Conservation (phyloP, 2,113 vertebrate genomes). For the Menidia beryllina region DNA sequence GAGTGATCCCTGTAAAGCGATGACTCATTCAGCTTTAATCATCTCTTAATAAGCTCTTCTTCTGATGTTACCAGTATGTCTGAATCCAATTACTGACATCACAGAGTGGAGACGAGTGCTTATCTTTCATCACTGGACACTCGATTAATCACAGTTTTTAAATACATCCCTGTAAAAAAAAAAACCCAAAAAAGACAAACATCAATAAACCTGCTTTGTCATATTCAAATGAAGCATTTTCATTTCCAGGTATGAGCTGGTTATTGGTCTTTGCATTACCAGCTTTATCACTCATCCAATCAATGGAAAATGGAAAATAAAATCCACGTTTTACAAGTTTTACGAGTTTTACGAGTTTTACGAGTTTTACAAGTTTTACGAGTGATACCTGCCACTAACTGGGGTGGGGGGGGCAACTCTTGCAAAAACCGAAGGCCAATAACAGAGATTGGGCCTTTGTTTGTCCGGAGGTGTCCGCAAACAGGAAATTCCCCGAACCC, state of each 20-base stretch:
- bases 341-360: neutral
- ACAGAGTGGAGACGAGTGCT: slow-evolving; percentile 37
- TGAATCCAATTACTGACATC: slow-evolving; percentile 34
- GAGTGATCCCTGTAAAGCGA: slow-evolving; percentile 8
- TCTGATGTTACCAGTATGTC: slow-evolving; percentile 18
- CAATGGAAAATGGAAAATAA: neutral
- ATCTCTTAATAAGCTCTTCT: slow-evolving; percentile 29
- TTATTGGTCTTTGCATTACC: slow-evolving; percentile 5
- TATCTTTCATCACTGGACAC: slow-evolving; percentile 19
- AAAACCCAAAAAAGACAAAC: slow-evolving; percentile 11
- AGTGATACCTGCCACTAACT: slow-evolving; percentile 7
- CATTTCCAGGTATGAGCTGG: slow-evolving; percentile 12
- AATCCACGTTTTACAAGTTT: neutral
- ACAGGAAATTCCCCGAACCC: slow-evolving; percentile 19
- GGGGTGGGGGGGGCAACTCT: slow-evolving; percentile 8
- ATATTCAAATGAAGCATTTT: neutral
- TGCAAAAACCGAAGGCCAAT: neutral
- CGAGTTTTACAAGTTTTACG: neutral
- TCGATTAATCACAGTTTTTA: slow-evolving; percentile 19
- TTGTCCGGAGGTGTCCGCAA: slow-evolving; percentile 38
- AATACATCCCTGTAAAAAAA: slow-evolving; percentile 16
- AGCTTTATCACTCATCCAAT: neutral
- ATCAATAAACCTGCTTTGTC: slow-evolving; percentile 33
- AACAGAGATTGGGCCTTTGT: slow-evolving; percentile 26
- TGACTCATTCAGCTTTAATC: slow-evolving; percentile 16